A percentile compares a stretch with the other conserved stretches of the same genome.
Evolutionary conservation across 2,888 invertebrate genomes (phyloP).

Genomic region (Ophraella communa): DNA sequence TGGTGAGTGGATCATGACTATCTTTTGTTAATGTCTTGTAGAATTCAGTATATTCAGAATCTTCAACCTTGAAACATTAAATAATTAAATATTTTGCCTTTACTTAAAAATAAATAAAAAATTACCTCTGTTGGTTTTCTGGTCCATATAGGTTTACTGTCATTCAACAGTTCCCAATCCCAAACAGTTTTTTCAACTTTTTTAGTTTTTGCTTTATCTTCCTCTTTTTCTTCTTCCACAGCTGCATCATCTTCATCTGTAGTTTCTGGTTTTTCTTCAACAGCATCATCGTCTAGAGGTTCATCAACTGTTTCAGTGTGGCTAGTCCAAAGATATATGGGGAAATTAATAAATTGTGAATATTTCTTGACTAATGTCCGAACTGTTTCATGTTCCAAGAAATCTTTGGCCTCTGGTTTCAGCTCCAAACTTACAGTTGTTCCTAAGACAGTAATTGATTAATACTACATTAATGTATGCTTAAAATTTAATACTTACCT

Average conservation of each 20-base stretch:
- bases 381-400: constrained; percentile 90
- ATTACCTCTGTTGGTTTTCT: constrained; percentile 76
- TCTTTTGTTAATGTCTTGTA: constrained; percentile 96
- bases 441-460: constrained; percentile 39
- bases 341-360: constrained; percentile 99
- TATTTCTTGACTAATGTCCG: constrained; percentile 94
- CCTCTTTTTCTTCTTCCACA: constrained; percentile 77
- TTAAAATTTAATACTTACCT: constrained; percentile 56
- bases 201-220: constrained; percentile 81
- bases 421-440: constrained; percentile 75
- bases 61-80: constrained; percentile 64
- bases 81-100: not conserved
- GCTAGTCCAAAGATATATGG: constrained; percentile 90
- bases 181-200: constrained; percentile 92
- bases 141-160: constrained; percentile 99
- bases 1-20: constrained; percentile 79
- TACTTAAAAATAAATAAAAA: not conserved
- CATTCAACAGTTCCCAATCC: constrained; percentile 98
- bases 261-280: constrained; percentile 65
- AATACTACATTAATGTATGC: no score
- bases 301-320: constrained; percentile 79
- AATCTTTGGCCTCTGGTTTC: constrained; percentile 97
- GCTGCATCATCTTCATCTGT: constrained; percentile 65
- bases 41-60: constrained; percentile 92
- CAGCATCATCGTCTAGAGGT: constrained; percentile 62